Evolutionary conservation across 23 tunicate species (phyloP).

Genomic region (Botrylloides violaceus): DNA sequence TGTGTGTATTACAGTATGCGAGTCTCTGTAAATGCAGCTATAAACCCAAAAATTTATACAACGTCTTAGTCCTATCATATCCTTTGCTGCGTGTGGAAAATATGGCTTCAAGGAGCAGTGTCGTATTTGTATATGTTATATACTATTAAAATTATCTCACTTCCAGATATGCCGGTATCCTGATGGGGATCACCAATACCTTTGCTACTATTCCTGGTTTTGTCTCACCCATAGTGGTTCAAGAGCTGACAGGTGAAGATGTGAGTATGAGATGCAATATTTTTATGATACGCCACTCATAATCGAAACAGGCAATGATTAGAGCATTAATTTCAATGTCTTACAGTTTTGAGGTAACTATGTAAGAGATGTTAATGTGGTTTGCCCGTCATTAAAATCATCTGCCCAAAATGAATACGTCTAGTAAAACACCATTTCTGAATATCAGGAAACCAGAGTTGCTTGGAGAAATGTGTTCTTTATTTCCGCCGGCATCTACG

Average conservation of each 20-base stretch:
- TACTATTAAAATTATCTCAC: background rate
- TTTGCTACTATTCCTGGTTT: constrained; percentile 89
- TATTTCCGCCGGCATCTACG: constrained; percentile 53
- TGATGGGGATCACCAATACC: constrained; percentile 87
- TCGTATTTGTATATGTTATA: background rate
- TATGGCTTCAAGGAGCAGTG: background rate
- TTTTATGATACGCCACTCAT: no score
- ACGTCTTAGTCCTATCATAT: no score
- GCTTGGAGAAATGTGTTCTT: constrained; percentile 62
- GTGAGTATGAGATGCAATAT: no score
- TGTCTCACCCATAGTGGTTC: constrained; percentile 69
- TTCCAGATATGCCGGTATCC: constrained; percentile 69
- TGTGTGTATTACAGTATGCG: no score
- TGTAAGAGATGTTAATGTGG: no score
- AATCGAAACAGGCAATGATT: no score
- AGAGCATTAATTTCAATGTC: no score
- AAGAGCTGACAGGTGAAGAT: constrained; percentile 44
- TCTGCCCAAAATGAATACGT: background rate
- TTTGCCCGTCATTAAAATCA: no score
- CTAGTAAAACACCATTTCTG: background rate
- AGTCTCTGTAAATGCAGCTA: no score
- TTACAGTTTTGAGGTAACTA: no score
- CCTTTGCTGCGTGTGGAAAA: background rate
- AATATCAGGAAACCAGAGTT: constrained; percentile 26
- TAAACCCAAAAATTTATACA: no score